These are phyloP conservation scores for Armadillidium nasatum DNA, from an alignment of 1,140 invertebrate genomes.

Conservation along the genomic window DNA sequence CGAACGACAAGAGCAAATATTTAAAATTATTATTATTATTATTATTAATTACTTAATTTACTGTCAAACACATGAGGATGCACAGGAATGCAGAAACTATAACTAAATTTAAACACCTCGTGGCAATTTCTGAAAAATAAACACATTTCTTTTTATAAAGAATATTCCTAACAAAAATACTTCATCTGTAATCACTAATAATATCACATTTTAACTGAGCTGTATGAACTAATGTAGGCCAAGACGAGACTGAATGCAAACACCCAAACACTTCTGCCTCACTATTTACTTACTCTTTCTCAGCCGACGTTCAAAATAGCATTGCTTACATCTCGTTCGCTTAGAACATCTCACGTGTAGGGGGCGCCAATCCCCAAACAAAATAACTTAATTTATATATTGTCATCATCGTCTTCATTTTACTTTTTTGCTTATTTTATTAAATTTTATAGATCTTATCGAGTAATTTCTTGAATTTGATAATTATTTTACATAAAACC, in stretches of 20 bases:
- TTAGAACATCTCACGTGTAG: neutral
- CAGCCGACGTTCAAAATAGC: conserved; percentile 1
- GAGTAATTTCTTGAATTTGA: too few relatives aligned
- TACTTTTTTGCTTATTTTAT: too few relatives aligned
- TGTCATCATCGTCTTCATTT: too few relatives aligned
- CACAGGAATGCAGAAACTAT: too few relatives aligned
- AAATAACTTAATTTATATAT: too few relatives aligned
- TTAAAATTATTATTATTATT: neutral
- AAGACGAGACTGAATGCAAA: conserved; percentile 2
- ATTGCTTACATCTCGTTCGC: neutral
- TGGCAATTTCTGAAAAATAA: neutral
- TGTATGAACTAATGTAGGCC: neutral
- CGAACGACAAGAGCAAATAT: too few relatives aligned
- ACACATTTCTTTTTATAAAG: neutral
- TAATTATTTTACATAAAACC: too few relatives aligned
- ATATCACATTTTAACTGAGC: neutral
- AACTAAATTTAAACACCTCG: neutral
- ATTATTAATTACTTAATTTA: neutral
- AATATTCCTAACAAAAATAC: neutral
- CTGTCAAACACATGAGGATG: too few relatives aligned
- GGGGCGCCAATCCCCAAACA: neutral
- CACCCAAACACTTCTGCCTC: neutral
- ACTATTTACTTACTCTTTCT: neutral
- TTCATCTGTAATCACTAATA: neutral
- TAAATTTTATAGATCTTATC: too few relatives aligned